A percentile compares a stretch with the other conserved stretches of the same genome.
These are phyloP conservation scores for Phylloscopus trochilus DNA, from an alignment of 2,113 vertebrate species.

Conservation along the genomic window DNA sequence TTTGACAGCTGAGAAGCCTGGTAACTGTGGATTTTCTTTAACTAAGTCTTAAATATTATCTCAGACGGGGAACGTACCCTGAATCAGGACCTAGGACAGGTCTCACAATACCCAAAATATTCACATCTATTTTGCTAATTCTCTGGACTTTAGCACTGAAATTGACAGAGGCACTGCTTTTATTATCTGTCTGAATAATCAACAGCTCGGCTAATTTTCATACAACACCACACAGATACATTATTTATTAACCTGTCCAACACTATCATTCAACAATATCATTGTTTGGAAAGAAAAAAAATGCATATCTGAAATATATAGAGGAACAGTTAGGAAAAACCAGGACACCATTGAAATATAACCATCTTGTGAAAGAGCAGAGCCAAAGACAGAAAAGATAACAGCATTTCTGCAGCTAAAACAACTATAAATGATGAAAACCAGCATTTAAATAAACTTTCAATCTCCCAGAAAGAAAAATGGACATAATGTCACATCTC, in stretches of 20 bases:
- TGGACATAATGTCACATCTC: not conserved
- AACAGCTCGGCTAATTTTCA: not conserved
- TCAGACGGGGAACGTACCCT: not conserved
- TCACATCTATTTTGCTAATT: not conserved
- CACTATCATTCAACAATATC: not conserved
- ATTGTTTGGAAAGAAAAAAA: not conserved
- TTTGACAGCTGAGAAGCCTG: not conserved
- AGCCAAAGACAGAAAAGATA: not conserved
- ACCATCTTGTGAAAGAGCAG: not conserved
- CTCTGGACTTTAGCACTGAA: not conserved
- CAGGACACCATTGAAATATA: not conserved
- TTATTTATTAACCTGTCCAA: not conserved
- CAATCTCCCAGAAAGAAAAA: not conserved
- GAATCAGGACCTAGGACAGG: constrained; percentile 47
- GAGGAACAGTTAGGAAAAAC: not conserved
- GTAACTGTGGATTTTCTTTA: not conserved
- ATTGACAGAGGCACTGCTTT: not conserved
- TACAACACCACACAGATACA: not conserved
- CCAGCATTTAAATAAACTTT: not conserved
- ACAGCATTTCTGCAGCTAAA: not conserved
- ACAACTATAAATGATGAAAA: not conserved
- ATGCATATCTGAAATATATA: rapidly evolving
- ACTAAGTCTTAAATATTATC: not conserved
- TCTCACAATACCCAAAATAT: not conserved
- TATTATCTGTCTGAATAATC: not conserved